Evolutionary conservation across 2,797 vertebrate genomes (phyloP).

Genomic region (Anniella stebbinsi): DNA sequence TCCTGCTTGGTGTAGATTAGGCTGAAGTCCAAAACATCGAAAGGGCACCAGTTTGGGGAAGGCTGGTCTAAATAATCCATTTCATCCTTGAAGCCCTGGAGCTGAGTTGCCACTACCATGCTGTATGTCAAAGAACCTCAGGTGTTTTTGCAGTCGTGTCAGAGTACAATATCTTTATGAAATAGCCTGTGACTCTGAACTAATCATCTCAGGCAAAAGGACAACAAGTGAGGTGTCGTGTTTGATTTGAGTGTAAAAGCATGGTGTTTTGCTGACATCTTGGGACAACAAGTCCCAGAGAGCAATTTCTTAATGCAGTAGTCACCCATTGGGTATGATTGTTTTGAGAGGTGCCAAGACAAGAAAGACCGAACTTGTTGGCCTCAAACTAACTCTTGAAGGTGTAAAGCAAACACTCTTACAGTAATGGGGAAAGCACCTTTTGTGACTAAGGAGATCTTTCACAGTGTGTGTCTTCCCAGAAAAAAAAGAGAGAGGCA

Average conservation of each 20-base stretch:
- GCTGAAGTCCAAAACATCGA: no score
- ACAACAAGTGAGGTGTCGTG: constrained; percentile 11
- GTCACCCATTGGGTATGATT: neutral
- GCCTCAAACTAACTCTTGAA: neutral
- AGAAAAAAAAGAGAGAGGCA: neutral
- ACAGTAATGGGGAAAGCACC: neutral
- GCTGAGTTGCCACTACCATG: neutral
- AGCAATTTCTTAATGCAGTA: neutral
- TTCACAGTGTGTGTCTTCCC: neutral
- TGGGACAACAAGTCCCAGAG: neutral
- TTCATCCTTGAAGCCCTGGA: neutral
- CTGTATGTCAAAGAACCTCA: neutral
- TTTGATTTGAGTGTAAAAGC: constrained; percentile 25
- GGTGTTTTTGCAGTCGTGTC: neutral
- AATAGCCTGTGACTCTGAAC: neutral
- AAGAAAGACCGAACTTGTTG: neutral
- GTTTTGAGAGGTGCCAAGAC: constrained; percentile 25
- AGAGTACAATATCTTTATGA: constrained; percentile 25
- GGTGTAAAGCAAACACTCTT: neutral
- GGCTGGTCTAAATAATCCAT: neutral
- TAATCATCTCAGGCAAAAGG: constrained; percentile 18
- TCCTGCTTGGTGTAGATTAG: no score
- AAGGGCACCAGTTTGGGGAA: no score
- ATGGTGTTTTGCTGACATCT: neutral
- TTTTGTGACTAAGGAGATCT: neutral